Conservation (phyloP, 2,113 vertebrate genomes). For the Perca schrenkii region DNA sequence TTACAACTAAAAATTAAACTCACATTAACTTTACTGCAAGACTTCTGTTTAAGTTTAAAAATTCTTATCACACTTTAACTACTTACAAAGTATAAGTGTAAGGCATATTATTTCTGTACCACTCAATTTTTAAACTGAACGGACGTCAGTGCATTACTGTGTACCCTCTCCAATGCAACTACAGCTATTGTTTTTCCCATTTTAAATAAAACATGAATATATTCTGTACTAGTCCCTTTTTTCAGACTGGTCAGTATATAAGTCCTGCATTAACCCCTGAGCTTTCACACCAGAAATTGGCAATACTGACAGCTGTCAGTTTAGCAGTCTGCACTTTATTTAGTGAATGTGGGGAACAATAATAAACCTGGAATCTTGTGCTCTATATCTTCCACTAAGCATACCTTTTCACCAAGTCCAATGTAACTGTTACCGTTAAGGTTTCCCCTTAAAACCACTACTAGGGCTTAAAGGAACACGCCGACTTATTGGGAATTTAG, state of each 20-base stretch:
- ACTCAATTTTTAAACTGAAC: not conserved
- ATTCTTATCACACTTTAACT: not conserved
- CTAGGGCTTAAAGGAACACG: too few species aligned
- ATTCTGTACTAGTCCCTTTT: not conserved
- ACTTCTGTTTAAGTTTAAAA: not conserved
- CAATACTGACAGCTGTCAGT: not conserved
- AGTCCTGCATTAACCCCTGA: not conserved
- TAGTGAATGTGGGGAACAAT: not conserved
- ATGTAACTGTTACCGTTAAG: not conserved
- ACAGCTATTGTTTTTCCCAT: not conserved
- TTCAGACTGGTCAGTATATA: not conserved
- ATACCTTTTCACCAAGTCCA: not conserved
- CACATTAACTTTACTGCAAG: not conserved
- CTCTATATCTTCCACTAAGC: not conserved
- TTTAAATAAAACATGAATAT: not conserved
- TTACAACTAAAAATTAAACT: not conserved
- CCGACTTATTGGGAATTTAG: too few species aligned
- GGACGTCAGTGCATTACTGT: not conserved
- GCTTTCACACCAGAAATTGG: not conserved
- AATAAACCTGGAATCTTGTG: not conserved
- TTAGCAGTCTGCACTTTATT: not conserved
- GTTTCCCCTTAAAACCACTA: too few species aligned
- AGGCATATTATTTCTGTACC: not conserved
- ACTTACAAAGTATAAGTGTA: not conserved
- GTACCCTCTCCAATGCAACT: not conserved